Conservation (phyloP, 1,140 invertebrate genomes). For the Oppia nitens region DNA sequence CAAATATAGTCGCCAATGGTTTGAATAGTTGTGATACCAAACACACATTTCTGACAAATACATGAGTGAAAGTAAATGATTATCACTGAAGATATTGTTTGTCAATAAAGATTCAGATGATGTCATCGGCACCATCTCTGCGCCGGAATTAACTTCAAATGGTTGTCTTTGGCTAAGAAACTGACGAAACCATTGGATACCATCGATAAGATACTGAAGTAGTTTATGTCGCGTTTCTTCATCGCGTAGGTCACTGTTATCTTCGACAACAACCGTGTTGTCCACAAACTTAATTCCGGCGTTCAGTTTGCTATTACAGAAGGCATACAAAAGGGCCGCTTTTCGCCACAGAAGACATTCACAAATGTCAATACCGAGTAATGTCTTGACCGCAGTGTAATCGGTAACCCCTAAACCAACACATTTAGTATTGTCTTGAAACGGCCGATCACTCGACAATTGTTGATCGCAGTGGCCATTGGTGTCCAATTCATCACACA, state of each 20-base stretch:
- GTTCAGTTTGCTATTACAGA: conserved; percentile 4
- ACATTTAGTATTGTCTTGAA: too few relatives aligned
- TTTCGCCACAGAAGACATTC: conserved; percentile 10
- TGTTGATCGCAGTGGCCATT: too few relatives aligned
- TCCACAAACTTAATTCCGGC: neutral
- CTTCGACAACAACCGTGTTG: neutral
- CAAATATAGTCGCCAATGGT: neutral
- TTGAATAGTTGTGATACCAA: neutral
- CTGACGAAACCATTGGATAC: neutral
- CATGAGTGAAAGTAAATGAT: neutral
- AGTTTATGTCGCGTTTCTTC: neutral
- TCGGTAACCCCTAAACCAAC: too few relatives aligned
- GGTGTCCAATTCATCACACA: neutral
- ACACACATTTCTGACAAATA: neutral
- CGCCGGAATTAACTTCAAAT: neutral
- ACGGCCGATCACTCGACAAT: neutral
- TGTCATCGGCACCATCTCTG: neutral
- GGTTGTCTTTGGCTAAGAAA: neutral
- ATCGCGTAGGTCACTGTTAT: neutral
- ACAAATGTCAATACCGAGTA: neutral
- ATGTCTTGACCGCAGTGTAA: neutral
- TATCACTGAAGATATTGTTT: neutral
- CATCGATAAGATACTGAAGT: neutral
- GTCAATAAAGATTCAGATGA: neutral
- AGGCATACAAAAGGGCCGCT: conserved; percentile 10